These are phyloP conservation scores for Stichopus horrens DNA, from an alignment of 53 echinoderm and acorn worm genomes.

Conservation along the genomic window DNA sequence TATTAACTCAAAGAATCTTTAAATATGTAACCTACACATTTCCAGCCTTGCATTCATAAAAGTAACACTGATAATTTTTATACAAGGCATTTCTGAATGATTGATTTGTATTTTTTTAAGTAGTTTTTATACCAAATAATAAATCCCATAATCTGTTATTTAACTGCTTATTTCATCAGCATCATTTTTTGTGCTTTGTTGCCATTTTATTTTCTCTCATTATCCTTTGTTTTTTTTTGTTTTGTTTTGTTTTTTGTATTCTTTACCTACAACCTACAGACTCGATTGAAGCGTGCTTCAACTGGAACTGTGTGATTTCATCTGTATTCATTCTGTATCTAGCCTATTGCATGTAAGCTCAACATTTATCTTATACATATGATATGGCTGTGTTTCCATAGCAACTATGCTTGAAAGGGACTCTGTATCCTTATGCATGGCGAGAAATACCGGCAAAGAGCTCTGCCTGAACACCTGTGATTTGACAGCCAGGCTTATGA, in stretches of 20 bases:
- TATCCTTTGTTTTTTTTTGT: not conserved
- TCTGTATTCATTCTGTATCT: not conserved
- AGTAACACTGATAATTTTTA: too few relatives aligned
- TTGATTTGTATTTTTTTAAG: too few relatives aligned
- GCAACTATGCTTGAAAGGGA: not conserved
- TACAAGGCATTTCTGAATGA: too few relatives aligned
- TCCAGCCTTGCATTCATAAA: too few relatives aligned
- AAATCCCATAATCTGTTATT: not conserved
- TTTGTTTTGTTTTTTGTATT: not conserved
- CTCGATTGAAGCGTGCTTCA: constrained; percentile 26
- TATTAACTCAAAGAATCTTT: too few relatives aligned
- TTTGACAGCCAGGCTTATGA: too few relatives aligned
- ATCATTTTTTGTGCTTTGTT: not conserved
- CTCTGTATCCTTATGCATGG: too few relatives aligned
- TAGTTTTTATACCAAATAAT: not conserved
- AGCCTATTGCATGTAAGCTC: not conserved
- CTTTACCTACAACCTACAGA: not conserved
- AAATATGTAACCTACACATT: too few relatives aligned
- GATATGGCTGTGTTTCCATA: not conserved
- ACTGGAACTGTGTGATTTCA: constrained; percentile 33
- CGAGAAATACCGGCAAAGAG: too few relatives aligned
- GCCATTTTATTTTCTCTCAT: not conserved
- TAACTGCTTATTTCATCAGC: not conserved
- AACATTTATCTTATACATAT: not conserved
- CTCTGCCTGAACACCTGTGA: too few relatives aligned